Evolutionary conservation across 2,888 invertebrate species (phyloP).

Genomic region (Sesamia inferens): DNA sequence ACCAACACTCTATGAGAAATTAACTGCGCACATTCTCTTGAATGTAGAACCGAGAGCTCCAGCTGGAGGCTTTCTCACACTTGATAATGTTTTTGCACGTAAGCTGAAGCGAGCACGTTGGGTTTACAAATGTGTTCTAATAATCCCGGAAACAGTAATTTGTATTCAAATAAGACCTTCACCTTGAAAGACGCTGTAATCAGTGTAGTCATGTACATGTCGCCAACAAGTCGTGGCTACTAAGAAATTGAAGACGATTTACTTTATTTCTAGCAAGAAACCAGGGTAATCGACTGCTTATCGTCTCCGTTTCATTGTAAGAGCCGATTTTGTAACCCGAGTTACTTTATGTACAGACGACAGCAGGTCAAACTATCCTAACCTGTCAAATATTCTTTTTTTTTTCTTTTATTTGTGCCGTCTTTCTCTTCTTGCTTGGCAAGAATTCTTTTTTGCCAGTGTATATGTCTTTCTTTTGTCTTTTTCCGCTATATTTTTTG

Average conservation of each 20-base stretch:
- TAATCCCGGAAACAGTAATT: constrained; percentile 34
- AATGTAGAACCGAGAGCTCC: constrained; percentile 20
- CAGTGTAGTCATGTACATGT: constrained; percentile 10
- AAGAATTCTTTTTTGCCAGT: no score
- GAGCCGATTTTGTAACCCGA: constrained; percentile 24
- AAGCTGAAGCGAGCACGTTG: not conserved
- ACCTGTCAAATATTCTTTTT: no score
- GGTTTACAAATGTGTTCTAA: constrained; percentile 6
- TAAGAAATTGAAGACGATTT: constrained; percentile 23
- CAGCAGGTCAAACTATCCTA: no score
- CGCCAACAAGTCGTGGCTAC: not conserved
- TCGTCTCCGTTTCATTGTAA: constrained; percentile 21
- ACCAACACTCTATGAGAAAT: constrained; percentile 38
- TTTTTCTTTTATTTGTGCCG: no score
- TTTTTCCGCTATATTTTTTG: no score
- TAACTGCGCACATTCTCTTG: constrained; percentile 27
- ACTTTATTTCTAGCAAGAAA: constrained; percentile 8
- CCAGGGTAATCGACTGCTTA: constrained; percentile 16
- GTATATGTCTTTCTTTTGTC: no score
- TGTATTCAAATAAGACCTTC: constrained; percentile 30
- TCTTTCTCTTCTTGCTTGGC: no score
- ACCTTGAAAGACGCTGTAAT: constrained; percentile 45
- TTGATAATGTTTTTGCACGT: constrained; percentile 14
- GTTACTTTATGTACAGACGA: constrained; percentile 1
- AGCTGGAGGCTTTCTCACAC: constrained; percentile 28